Evolutionary conservation across 2,888 invertebrate genomes (phyloP).

Genomic region (Philonicus albiceps): DNA sequence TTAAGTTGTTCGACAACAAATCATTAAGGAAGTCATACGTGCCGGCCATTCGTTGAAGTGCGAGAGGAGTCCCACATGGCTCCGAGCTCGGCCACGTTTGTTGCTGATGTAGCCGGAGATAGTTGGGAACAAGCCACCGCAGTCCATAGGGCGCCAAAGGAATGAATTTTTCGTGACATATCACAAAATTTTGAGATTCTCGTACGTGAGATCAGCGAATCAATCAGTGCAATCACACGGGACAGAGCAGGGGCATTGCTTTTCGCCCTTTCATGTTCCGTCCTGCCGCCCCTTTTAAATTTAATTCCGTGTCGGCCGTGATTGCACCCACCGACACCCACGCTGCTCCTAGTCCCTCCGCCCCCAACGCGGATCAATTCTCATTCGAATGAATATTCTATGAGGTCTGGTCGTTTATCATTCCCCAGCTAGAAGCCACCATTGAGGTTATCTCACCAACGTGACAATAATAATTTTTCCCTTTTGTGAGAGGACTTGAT

Average conservation of each 20-base stretch:
- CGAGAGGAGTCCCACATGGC: neutral
- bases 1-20: constrained; percentile 28
- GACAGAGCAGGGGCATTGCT: neutral
- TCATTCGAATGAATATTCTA: constrained; percentile 32
- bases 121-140: neutral
- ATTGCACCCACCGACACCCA: neutral
- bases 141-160: neutral
- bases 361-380: neutral
- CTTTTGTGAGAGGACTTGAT: constrained; percentile 22
- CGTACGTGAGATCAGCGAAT: constrained; percentile 24
- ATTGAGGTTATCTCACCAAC: constrained; percentile 29
- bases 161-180: constrained; percentile 15
- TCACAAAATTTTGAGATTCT: constrained; percentile 13
- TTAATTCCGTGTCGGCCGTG: neutral
- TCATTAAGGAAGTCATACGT: constrained; percentile 24
- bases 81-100: neutral
- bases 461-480: constrained; percentile 39
- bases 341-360: neutral
- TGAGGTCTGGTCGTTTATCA: constrained; percentile 28
- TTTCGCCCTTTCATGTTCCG: neutral
- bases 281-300: neutral
- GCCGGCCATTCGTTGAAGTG: neutral
- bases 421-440: constrained; percentile 17
- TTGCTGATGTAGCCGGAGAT: neutral
- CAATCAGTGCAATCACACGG: neutral